phyloP scores from a whole-genome alignment of 1,140 invertebrate species.

The Chrysopa pallens region DNA sequence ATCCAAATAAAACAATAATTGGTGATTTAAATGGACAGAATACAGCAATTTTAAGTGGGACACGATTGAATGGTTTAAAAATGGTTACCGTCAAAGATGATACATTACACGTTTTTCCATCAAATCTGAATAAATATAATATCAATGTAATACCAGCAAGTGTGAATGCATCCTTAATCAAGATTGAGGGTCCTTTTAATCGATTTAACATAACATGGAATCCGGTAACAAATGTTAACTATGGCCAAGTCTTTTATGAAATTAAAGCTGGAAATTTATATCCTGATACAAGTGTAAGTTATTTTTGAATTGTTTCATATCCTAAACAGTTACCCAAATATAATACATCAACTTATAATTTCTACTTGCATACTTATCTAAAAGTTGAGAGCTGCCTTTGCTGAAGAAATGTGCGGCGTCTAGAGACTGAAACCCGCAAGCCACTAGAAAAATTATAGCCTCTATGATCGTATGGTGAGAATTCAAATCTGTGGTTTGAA shows the following conservation, averaged over 20 bases:
- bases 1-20: conserved; percentile 53
- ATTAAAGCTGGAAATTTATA: conserved; percentile 38
- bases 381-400: no score
- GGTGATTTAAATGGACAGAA: conserved; percentile 60
- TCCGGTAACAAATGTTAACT: conserved; percentile 50
- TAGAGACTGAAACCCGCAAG: no score
- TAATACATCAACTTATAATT: no score
- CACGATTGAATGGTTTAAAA: conserved; percentile 39
- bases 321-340: no score
- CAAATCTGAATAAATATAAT: conserved; percentile 14
- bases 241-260: conserved; percentile 69
- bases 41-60: conserved; percentile 47
- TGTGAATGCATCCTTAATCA: conserved; percentile 39
- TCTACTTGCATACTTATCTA: no score
- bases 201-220: conserved; percentile 68
- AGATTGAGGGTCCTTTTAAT: conserved; percentile 47
- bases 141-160: conserved; percentile 47
- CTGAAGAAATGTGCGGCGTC: no score
- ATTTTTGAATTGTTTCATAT: background rate
- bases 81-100: conserved; percentile 56
- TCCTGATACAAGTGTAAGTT: conserved; percentile 17
- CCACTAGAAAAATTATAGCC: no score
- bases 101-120: conserved; percentile 28
- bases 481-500: no score
- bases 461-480: no score